Evolutionary conservation across 1,140 invertebrate species (phyloP).

Genomic region (Aphis craccivora): DNA sequence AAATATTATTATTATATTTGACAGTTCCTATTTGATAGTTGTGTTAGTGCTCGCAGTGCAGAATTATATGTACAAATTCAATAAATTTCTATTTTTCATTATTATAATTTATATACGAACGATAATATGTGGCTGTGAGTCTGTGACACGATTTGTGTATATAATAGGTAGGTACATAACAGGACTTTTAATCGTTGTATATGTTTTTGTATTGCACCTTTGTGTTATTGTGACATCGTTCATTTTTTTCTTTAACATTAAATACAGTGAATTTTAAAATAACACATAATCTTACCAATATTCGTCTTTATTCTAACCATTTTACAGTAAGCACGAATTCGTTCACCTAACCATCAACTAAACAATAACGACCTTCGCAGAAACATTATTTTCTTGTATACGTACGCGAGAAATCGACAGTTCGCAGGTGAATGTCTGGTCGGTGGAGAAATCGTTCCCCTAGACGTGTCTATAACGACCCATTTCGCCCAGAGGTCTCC

Average conservation of each 20-base stretch:
- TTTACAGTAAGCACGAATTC: neutral
- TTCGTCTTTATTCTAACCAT: neutral
- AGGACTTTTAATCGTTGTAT: neutral
- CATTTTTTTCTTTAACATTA: neutral
- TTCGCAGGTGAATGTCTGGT: neutral
- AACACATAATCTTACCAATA: neutral
- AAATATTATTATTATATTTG: too few species aligned
- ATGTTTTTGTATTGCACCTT: neutral
- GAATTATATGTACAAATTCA: too few species aligned
- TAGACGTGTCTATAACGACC: neutral
- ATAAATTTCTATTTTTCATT: too few species aligned
- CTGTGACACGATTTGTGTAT: neutral
- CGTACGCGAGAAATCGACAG: neutral
- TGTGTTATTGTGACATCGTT: neutral
- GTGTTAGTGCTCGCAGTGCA: too few species aligned
- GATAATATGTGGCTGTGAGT: too few species aligned
- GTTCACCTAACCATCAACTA: neutral
- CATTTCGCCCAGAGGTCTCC: neutral
- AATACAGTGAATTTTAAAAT: neutral
- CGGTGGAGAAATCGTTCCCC: neutral
- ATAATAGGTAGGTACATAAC: too few species aligned
- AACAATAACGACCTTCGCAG: neutral
- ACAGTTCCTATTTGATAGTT: too few species aligned
- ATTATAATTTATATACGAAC: too few species aligned
- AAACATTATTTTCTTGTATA: neutral